Conservation (phyloP, 2,888 invertebrate genomes). For the Drosophila peninsularis region DNA sequence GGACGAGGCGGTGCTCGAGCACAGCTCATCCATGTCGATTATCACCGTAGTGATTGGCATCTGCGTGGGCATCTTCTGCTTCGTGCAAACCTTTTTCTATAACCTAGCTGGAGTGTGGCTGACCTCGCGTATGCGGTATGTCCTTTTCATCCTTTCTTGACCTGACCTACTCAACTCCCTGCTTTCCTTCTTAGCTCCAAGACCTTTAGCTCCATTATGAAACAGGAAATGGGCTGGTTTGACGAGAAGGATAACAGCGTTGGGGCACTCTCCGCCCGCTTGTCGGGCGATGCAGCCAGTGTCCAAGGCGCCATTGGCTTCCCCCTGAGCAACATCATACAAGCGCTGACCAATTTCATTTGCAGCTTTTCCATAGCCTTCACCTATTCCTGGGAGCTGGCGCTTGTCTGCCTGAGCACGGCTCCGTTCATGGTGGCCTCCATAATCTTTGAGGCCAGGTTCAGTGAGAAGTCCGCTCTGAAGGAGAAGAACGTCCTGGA, state of each 20-base stretch:
- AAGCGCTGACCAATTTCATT: constrained; percentile 88
- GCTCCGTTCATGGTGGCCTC: constrained; percentile 89
- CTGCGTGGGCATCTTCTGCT: constrained; percentile 87
- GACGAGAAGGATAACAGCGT: constrained; percentile 89
- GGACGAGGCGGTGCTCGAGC: constrained; percentile 85
- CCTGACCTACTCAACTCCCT: neutral
- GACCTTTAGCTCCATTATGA: constrained; percentile 88
- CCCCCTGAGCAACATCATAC: constrained; percentile 88
- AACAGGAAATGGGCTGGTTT: constrained; percentile 91
- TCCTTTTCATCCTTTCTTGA: neutral
- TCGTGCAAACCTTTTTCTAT: constrained; percentile 90
- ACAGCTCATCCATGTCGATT: constrained; percentile 87
- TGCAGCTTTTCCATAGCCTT: constrained; percentile 88
- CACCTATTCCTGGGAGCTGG: constrained; percentile 89
- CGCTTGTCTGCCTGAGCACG: constrained; percentile 88
- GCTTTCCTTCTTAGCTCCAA: constrained; percentile 45
- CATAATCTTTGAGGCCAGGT: constrained; percentile 88
- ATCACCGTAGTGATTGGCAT: constrained; percentile 88
- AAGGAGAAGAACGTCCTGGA: constrained; percentile 88
- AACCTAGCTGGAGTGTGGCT: constrained; percentile 90
- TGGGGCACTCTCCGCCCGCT: constrained; percentile 88
- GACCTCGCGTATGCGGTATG: constrained; percentile 86
- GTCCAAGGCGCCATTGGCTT: constrained; percentile 91
- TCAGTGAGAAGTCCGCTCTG: constrained; percentile 87
- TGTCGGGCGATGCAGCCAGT: constrained; percentile 90